phyloP scores from a whole-genome alignment of 2,797 vertebrate species.

The Sternotherus odoratus region DNA sequence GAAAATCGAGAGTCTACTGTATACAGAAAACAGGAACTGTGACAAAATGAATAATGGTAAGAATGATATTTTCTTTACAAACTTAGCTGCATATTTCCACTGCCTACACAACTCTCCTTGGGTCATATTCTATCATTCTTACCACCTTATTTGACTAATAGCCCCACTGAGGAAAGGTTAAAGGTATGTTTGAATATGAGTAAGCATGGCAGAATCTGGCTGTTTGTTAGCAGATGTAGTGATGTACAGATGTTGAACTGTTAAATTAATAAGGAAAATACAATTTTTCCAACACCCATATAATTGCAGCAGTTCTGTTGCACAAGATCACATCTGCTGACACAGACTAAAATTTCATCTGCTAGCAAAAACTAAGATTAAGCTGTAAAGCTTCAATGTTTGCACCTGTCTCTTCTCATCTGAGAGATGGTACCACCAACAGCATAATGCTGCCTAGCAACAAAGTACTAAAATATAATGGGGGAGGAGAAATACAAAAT shows the following conservation, averaged over 20 bases:
- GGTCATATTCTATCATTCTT: not conserved
- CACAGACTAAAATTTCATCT: slow-evolving; percentile 36
- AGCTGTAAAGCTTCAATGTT: not conserved
- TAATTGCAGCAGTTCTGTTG: not conserved
- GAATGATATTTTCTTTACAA: not conserved
- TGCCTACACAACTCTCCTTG: not conserved
- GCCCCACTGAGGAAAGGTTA: not conserved
- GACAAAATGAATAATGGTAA: not conserved
- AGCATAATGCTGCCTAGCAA: slow-evolving; percentile 54
- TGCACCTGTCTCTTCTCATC: slow-evolving; percentile 45
- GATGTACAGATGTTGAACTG: not conserved
- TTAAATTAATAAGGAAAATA: not conserved
- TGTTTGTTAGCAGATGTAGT: not conserved
- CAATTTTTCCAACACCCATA: not conserved
- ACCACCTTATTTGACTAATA: not conserved
- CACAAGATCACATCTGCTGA: slow-evolving; percentile 3
- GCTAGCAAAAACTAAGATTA: slow-evolving; percentile 7
- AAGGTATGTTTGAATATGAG: not conserved
- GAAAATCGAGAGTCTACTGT: too few relatives aligned
- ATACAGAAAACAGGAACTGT: not conserved
- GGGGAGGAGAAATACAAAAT: slow-evolving; percentile 22
- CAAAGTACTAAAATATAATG: slow-evolving; percentile 27
- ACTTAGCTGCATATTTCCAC: not conserved
- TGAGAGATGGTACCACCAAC: slow-evolving; percentile 20
- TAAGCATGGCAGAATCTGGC: not conserved